These are phyloP conservation scores for Hydrocynus forskahlii DNA, from an alignment of 2,797 vertebrate genomes.

Conservation along the genomic window DNA sequence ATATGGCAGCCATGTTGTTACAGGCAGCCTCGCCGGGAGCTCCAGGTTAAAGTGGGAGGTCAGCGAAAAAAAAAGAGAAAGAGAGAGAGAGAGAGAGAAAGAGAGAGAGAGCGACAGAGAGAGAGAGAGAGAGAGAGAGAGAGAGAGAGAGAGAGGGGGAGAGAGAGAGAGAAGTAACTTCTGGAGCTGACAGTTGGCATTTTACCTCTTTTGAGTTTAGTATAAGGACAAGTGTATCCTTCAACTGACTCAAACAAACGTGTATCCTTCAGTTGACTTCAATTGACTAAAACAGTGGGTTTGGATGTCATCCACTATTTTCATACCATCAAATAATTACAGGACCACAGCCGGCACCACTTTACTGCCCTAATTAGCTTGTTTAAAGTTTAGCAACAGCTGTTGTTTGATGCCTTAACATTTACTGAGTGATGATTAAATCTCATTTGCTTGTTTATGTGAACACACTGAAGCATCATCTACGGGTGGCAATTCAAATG, in stretches of 20 bases:
- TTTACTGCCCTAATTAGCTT: not conserved
- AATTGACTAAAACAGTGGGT: not conserved
- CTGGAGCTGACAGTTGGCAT: constrained; percentile 14
- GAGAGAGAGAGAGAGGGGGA: too few relatives aligned
- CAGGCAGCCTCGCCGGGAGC: constrained; percentile 39
- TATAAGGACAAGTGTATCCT: constrained; percentile 2
- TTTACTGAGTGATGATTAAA: not conserved
- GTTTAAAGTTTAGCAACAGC: not conserved
- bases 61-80: not conserved
- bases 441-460: too few relatives aligned
- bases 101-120: not conserved
- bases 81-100: not conserved
- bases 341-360: not conserved
- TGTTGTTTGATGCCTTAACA: not conserved
- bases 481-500: too few relatives aligned
- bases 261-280: constrained; percentile 4
- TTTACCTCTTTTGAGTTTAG: constrained; percentile 8
- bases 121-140: too few relatives aligned
- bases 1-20: constrained; percentile 53
- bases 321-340: not conserved
- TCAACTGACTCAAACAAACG: not conserved
- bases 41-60: constrained; percentile 25
- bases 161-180: not conserved
- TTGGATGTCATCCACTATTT: not conserved
- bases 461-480: too few relatives aligned